phyloP scores from a whole-genome alignment of 1,140 invertebrate genomes.

The Chrysopa pallens region DNA sequence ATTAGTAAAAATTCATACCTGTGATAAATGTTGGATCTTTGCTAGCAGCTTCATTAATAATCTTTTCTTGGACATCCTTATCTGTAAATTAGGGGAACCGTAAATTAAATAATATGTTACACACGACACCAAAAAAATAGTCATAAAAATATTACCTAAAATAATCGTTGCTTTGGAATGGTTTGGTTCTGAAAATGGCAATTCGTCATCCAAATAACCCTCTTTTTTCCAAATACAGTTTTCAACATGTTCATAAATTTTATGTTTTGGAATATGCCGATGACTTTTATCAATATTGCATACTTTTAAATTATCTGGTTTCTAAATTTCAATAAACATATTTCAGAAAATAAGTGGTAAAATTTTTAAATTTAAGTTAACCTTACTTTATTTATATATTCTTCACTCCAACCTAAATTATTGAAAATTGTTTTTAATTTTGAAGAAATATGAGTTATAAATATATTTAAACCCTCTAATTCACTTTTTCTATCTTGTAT shows the following conservation, averaged over 20 bases:
- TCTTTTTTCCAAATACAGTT: conserved; percentile 27
- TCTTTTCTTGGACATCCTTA: conserved; percentile 22
- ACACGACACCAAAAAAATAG: too few relatives aligned
- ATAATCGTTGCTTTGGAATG: conserved; percentile 13
- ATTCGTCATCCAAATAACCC: conserved; percentile 24
- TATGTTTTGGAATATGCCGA: conserved; percentile 16
- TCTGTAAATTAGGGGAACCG: conserved; percentile 22
- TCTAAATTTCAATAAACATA: too few relatives aligned
- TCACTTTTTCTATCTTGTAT: too few relatives aligned
- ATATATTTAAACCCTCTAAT: too few relatives aligned
- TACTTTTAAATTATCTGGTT: too few relatives aligned
- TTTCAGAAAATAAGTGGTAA: too few relatives aligned
- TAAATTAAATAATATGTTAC: conserved; percentile 4
- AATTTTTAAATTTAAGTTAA: too few relatives aligned
- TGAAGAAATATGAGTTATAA: too few relatives aligned
- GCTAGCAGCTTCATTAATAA: conserved; percentile 19
- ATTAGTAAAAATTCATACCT: conserved; percentile 14
- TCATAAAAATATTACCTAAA: conserved; percentile 21
- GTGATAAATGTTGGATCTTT: conserved; percentile 15
- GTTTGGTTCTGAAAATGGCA: conserved; percentile 24
- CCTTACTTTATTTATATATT: too few relatives aligned
- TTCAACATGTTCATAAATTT: conserved; percentile 24
- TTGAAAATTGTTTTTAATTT: too few relatives aligned
- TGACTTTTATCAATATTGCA: too few relatives aligned
- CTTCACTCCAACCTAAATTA: too few relatives aligned